Evolutionary conservation across 1,140 invertebrate genomes (phyloP).

Genomic region (Euura saliciscinereae): DNA sequence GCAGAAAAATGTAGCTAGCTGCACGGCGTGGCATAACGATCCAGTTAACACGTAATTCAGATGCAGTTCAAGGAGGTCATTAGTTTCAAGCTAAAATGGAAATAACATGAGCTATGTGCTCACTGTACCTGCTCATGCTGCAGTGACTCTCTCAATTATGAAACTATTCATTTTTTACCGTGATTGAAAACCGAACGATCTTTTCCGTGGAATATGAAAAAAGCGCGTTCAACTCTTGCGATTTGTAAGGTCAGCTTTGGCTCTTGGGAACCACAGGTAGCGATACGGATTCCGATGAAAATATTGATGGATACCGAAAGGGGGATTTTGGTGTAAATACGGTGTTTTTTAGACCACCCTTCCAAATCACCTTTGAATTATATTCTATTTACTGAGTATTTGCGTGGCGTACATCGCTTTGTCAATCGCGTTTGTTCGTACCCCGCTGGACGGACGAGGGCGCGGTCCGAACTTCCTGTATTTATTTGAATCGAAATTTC

Average conservation of each 20-base stretch:
- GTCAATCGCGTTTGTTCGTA: not conserved
- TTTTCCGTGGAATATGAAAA: too few relatives aligned
- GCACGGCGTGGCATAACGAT: not conserved
- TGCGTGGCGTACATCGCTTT: not conserved
- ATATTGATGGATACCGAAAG: not conserved
- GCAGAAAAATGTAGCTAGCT: too few relatives aligned
- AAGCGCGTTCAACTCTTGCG: too few relatives aligned
- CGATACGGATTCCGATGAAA: not conserved
- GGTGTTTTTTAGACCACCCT: not conserved
- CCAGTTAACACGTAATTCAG: not conserved
- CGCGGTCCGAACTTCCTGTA: not conserved
- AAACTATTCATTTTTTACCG: too few relatives aligned
- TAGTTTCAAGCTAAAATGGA: not conserved
- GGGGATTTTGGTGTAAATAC: not conserved
- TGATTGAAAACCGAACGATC: too few relatives aligned
- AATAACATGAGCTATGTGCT: too few relatives aligned
- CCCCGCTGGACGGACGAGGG: not conserved
- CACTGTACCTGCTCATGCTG: too few relatives aligned
- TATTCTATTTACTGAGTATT: conserved; percentile 5
- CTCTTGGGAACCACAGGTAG: too few relatives aligned
- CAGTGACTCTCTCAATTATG: too few relatives aligned
- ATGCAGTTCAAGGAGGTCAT: not conserved
- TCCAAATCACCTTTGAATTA: not conserved
- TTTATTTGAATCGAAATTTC: conserved; percentile 4
- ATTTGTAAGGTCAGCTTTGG: too few relatives aligned